phyloP scores from a whole-genome alignment of 2,797 vertebrate species.

The Enteromius trimaculatus region DNA sequence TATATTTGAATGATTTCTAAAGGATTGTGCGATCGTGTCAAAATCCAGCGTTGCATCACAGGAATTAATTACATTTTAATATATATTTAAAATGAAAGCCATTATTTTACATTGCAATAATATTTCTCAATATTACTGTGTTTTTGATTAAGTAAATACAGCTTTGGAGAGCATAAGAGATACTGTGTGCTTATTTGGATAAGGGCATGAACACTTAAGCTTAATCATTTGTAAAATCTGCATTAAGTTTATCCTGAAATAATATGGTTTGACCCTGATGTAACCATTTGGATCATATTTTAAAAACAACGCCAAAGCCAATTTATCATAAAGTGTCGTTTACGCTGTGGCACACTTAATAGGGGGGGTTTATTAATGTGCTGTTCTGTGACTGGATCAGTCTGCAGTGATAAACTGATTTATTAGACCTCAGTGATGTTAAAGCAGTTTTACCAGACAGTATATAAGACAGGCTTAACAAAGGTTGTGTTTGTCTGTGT shows the following conservation, averaged over 20 bases:
- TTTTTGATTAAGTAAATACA: neutral
- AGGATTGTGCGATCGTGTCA: neutral
- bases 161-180: neutral
- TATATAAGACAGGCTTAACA: neutral
- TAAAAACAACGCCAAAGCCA: constrained; percentile 10
- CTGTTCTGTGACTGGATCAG: constrained; percentile 34
- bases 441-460: constrained; percentile 7
- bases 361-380: constrained; percentile 19
- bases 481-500: neutral
- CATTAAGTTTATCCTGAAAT: neutral
- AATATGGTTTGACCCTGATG: constrained; percentile 3
- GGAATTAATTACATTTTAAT: neutral
- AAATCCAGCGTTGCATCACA: neutral
- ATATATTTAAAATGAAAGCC: neutral
- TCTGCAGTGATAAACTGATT: constrained; percentile 26
- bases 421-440: constrained; percentile 27
- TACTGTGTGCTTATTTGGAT: neutral
- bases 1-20: neutral
- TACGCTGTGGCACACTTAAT: constrained; percentile 2
- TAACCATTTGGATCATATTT: neutral
- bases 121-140: neutral
- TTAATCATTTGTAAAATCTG: neutral
- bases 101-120: neutral
- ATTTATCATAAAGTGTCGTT: constrained; percentile 15
- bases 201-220: too few relatives aligned